Conservation (phyloP, 92 coral and sea anemone genomes). For the Umimayanthus chanpuru region DNA sequence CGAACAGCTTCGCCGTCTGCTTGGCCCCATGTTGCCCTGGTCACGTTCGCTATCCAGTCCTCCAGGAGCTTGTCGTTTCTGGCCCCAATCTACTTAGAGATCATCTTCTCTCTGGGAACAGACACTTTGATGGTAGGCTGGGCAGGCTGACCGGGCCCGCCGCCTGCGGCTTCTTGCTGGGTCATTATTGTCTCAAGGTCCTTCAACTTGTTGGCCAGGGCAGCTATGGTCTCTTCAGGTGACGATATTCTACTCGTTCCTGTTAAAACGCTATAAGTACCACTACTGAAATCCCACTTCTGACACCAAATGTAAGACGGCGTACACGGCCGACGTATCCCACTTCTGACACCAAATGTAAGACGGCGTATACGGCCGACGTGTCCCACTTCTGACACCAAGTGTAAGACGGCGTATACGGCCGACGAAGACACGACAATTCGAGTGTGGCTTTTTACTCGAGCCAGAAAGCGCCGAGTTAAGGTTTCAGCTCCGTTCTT, state of each 20-base stretch:
- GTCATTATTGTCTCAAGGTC: constrained; percentile 46
- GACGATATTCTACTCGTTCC: constrained; percentile 33
- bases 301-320: constrained; percentile 58
- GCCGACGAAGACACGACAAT: too few relatives aligned
- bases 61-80: too few relatives aligned
- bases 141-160: neutral
- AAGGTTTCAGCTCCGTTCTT: too few relatives aligned
- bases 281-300: constrained; percentile 68
- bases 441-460: neutral
- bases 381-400: too few relatives aligned
- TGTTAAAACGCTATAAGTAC: neutral
- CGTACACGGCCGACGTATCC: too few relatives aligned
- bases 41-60: too few relatives aligned
- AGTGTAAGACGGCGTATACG: too few relatives aligned
- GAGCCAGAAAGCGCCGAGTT: too few relatives aligned
- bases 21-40: neutral
- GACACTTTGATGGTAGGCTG: constrained; percentile 31
- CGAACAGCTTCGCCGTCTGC: constrained; percentile 45
- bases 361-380: too few relatives aligned
- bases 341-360: too few relatives aligned
- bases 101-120: too few relatives aligned
- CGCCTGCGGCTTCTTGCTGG: constrained; percentile 16
- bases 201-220: constrained; percentile 30
- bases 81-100: too few relatives aligned
- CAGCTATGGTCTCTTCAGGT: constrained; percentile 22